Base-by-base conservation (phyloP, 2,797 vertebrate genomes). In the Balearica regulorum region DNA sequence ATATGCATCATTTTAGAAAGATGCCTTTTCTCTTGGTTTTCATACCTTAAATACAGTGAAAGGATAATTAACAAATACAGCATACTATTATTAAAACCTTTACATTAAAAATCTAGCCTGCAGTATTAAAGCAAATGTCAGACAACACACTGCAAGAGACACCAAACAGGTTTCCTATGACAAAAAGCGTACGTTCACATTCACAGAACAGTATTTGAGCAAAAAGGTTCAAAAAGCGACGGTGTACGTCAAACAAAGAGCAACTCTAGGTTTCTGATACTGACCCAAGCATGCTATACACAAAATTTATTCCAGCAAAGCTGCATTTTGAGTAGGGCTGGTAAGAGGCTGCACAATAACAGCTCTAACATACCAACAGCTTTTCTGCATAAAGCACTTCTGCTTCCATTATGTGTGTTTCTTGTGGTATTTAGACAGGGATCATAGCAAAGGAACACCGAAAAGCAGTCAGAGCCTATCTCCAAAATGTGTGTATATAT, bases 271-370 rank as follows among this genome's bases (percentile, higher is more conserved):
- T 26, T 62, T 43, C 31, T 18, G 31, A 57, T 26, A 19, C 9
- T 43, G 26, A 62, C 22, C 19, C 1, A 0, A 46, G n/a, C 11
- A 8, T 2, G 9, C 14, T 18, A 18, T 2, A 35, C 31, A 22
- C 15, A 46, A 24, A n/a, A 29, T 31, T 19, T 28, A 46, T 11
- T 41, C 14, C 58, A 61, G 29, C 54, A 81, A 77, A 33, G 24
- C 10, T 49, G 57, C 37, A 5, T 19, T 84, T 88, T 66, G 48
- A 25, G 33, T 7, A 39, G 41, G 39, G n/a, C 3, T 20, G 65
- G 25, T 8, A 39, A 72, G 41, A 78, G n/a, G 37, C 20, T 51
- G 60, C 25, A 51, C 15, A n/a, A 2, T 19, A 55, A 72, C 37
- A 83, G 65, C 60, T 77, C 33, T 49, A 41, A 41, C 13, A 3